Base-by-base conservation (phyloP, 2,888 invertebrate genomes). In the Cheilosia impressa region DNA sequence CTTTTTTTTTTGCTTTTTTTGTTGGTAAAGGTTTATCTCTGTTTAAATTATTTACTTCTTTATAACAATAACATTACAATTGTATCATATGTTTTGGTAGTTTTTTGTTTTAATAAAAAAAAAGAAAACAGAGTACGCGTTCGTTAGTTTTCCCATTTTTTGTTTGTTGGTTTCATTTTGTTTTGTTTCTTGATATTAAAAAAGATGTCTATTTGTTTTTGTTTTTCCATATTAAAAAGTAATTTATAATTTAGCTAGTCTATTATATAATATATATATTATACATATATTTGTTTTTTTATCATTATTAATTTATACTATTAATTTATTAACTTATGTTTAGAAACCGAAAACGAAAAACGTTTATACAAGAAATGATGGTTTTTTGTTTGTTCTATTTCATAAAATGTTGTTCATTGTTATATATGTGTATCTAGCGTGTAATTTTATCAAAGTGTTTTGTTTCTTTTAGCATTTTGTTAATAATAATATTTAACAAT, bases 181-280 rank as follows among this genome's bases (percentile, higher is more conserved):
- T 69, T 78, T 69, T 62, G 19, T 68, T 84, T 79, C 45, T 75
- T 85, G 85, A 85, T 85, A 84, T 80, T 85, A 85, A 80, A 85
- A 85, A 85, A 85, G 75, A 76, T 80, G 76, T 72, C 76, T 80
- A 73, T 68, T 76, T 76, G 71, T 57, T 79, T 57, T 55, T 79
- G 34, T 83, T 79, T 60, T 84, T 72, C 41, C 85, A 85, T 85
- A 85, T 85, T 85, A 85, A 85, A 79, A 84, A 84, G 79, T 80
- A 84, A 84, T 84, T 84, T 80, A 71, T 84, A 84, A 84, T 84
- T 84, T 84, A 80, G 79, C 80, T 84, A 84, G 71, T 76, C 84
- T 84, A 76, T 75, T 75, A 83, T 83, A 71, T 79, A 80, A 79
- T 84, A 75, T 31, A 31, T 31, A 31, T 31, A 31, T 31, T 27